phyloP scores from a whole-genome alignment of 37 sponge, comb jelly and placozoan genomes.

The Aplysina aerophoba region DNA sequence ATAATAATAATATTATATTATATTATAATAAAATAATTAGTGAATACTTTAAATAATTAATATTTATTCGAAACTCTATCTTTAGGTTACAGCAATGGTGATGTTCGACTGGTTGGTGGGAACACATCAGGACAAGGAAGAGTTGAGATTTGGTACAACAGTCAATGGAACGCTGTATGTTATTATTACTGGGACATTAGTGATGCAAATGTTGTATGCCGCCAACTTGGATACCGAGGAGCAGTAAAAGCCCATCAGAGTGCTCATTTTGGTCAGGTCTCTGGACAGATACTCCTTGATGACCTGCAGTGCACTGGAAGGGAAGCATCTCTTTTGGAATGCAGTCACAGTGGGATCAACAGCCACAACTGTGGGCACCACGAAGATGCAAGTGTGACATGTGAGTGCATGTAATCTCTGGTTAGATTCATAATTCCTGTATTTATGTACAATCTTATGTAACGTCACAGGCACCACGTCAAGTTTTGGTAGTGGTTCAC shows the following conservation, averaged over 20 bases:
- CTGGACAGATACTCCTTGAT: neutral
- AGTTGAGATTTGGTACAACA: slow-evolving; percentile 40
- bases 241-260: neutral
- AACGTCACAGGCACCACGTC: no score
- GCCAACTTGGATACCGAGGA: slow-evolving; percentile 38
- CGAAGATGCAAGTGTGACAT: neutral
- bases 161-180: slow-evolving; percentile 36
- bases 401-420: no score
- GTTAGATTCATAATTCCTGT: no score
- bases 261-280: neutral
- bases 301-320: neutral
- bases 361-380: neutral
- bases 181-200: slow-evolving; percentile 19
- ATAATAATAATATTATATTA: no score
- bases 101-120: slow-evolving; percentile 30
- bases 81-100: no score
- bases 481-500: no score
- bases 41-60: no score
- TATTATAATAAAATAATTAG: no score
- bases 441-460: no score
- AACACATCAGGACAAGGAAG: neutral
- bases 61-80: no score
- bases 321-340: neutral
- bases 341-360: neutral
- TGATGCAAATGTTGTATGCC: slow-evolving; percentile 42